phyloP scores from a whole-genome alignment of 2,797 vertebrate species.

The Botia almorhae region DNA sequence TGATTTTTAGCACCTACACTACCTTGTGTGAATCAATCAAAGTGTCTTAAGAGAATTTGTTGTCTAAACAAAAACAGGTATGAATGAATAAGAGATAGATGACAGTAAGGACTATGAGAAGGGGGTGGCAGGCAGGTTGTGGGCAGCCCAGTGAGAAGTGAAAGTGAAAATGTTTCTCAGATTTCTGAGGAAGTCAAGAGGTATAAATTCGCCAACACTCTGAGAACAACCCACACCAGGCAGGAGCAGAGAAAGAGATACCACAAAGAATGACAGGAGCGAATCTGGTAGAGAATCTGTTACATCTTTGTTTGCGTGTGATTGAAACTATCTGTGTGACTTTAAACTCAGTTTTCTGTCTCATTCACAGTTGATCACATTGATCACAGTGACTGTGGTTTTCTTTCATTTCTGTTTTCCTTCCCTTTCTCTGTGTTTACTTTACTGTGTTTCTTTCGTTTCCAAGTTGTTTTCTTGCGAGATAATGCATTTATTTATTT shows the following conservation, averaged over 20 bases:
- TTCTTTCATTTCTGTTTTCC: constrained; percentile 14
- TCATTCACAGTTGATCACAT: background rate
- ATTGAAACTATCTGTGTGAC: background rate
- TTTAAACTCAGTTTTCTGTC: background rate
- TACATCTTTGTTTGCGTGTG: background rate
- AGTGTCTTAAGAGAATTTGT: constrained; percentile 20
- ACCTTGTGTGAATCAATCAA: background rate
- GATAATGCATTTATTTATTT: background rate
- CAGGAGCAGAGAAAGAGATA: constrained; percentile 1
- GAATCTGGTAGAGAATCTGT: constrained; percentile 54
- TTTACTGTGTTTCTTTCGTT: constrained; percentile 13
- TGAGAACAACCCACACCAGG: constrained; percentile 51
- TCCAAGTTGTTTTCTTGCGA: background rate
- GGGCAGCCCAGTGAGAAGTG: constrained; percentile 72
- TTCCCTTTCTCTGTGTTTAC: constrained; percentile 10
- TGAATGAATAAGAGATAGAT: constrained; percentile 45
- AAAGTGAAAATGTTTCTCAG: constrained; percentile 80
- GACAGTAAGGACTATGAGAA: constrained; percentile 49
- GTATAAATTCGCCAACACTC: constrained; percentile 57
- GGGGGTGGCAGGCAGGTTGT: constrained; percentile 51
- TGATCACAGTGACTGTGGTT: background rate
- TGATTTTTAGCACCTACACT: background rate
- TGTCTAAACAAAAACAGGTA: background rate
- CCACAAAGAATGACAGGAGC: constrained; percentile 8
- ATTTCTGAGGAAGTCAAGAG: constrained; percentile 78